Evolutionary conservation across 2,888 invertebrate species (phyloP).

Genomic region (Agrochola macilenta): DNA sequence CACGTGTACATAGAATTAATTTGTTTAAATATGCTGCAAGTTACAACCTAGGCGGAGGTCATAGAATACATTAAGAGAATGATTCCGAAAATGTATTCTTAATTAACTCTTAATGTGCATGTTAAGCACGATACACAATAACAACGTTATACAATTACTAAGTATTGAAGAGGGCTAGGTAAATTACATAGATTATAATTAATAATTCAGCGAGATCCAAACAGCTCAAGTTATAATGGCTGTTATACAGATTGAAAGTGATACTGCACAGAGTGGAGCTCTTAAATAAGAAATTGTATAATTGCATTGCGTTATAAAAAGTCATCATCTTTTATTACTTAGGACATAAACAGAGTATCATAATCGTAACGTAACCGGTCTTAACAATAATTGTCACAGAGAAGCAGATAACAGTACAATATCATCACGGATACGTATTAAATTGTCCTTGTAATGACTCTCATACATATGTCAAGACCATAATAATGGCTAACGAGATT

Average conservation of each 20-base stretch:
- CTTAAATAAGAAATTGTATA: constrained; percentile 36
- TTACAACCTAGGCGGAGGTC: constrained; percentile 36
- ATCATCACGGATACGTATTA: constrained; percentile 57
- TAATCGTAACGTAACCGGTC: constrained; percentile 42
- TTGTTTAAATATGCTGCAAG: constrained; percentile 32
- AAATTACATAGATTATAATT: constrained; percentile 31
- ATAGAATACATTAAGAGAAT: constrained; percentile 49
- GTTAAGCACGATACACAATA: constrained; percentile 35
- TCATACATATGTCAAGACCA: constrained; percentile 52
- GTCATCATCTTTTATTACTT: constrained; percentile 43
- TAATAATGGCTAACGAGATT: constrained; percentile 40
- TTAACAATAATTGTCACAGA: constrained; percentile 58
- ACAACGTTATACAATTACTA: constrained; percentile 40
- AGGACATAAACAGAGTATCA: constrained; percentile 34
- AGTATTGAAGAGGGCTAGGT: constrained; percentile 30
- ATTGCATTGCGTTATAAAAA: constrained; percentile 53
- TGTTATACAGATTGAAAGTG: constrained; percentile 17
- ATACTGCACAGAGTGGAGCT: constrained; percentile 20
- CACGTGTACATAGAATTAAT: constrained; percentile 45
- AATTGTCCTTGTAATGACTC: constrained; percentile 49
- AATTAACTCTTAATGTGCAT: constrained; percentile 45
- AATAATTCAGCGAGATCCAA: constrained; percentile 23
- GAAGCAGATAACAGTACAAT: constrained; percentile 46
- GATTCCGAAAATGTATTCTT: constrained; percentile 48
- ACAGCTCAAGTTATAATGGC: constrained; percentile 38